A percentile compares a stretch with the other conserved stretches of the same genome.
Conservation (phyloP, 2,888 invertebrate genomes). For the Aromia moschata region DNA sequence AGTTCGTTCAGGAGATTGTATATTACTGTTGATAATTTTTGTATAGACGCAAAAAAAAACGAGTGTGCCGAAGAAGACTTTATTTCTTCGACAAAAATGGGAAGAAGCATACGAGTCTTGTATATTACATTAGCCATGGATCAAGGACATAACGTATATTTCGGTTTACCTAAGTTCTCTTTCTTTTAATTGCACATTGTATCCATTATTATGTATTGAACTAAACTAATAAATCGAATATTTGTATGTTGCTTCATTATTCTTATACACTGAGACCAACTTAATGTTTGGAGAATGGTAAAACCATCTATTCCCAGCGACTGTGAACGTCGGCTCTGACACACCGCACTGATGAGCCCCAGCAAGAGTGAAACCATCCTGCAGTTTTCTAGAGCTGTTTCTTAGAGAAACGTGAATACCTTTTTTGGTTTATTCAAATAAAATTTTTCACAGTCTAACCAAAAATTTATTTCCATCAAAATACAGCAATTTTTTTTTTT, state of each 20-base stretch:
- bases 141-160: slow-evolving; percentile 1
- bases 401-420: too few relatives aligned
- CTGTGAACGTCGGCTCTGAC: too few relatives aligned
- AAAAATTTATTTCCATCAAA: slow-evolving; percentile 52
- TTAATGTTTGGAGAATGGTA: too few relatives aligned
- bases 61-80: slow-evolving; percentile 3
- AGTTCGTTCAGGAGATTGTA: slow-evolving; percentile 8
- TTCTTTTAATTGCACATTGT: slow-evolving; percentile 11
- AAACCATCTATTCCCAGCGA: too few relatives aligned
- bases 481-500: too few relatives aligned
- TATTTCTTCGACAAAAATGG: neutral
- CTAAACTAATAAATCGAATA: slow-evolving; percentile 31
- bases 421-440: too few relatives aligned
- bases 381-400: too few relatives aligned
- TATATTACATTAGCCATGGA: neutral
- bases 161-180: neutral
- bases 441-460: slow-evolving; percentile 41
- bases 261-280: too few relatives aligned
- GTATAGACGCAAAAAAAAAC: neutral
- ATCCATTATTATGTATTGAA: too few relatives aligned
- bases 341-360: too few relatives aligned
- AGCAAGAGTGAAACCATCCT: too few relatives aligned
- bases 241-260: slow-evolving; percentile 27
- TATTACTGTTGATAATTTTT: slow-evolving; percentile 13
- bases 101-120: neutral